These are phyloP conservation scores for Sorex araneus DNA, from an alignment of 2,113 vertebrate species.

Conservation along the genomic window DNA sequence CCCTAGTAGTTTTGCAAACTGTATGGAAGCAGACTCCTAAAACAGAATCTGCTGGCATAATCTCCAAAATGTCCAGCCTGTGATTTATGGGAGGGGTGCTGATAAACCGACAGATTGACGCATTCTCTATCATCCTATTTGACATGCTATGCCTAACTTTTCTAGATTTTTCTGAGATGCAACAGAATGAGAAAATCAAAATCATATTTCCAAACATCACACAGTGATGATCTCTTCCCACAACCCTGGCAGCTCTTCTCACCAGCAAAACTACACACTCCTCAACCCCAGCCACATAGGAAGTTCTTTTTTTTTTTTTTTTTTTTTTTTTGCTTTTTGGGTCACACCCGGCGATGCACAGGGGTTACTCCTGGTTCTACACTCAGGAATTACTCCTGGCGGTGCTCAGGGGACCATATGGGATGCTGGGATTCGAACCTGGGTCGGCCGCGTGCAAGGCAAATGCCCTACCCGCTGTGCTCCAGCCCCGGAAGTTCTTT, in stretches of 20 bases:
- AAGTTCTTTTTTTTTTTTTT: too few relatives aligned
- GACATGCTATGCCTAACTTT: background rate
- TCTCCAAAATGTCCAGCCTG: background rate
- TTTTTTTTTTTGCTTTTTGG: too few relatives aligned
- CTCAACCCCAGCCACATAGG: too few relatives aligned
- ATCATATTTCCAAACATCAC: background rate
- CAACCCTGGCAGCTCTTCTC: background rate
- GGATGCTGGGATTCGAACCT: too few relatives aligned
- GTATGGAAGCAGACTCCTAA: background rate
- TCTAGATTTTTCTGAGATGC: background rate
- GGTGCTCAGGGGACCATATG: too few relatives aligned
- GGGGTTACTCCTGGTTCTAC: too few relatives aligned
- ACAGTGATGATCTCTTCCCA: background rate
- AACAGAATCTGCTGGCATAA: background rate
- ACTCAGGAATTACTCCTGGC: too few relatives aligned
- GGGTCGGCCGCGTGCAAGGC: too few relatives aligned
- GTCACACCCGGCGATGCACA: too few relatives aligned
- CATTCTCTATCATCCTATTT: background rate
- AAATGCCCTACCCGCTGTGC: too few relatives aligned
- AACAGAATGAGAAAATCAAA: background rate
- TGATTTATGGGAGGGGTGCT: background rate
- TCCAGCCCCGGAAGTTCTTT: too few relatives aligned
- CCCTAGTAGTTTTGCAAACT: background rate
- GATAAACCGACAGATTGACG: background rate
- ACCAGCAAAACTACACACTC: too few relatives aligned